These are phyloP conservation scores for Pangasius djambal DNA, from an alignment of 2,797 vertebrate genomes.

Conservation along the genomic window DNA sequence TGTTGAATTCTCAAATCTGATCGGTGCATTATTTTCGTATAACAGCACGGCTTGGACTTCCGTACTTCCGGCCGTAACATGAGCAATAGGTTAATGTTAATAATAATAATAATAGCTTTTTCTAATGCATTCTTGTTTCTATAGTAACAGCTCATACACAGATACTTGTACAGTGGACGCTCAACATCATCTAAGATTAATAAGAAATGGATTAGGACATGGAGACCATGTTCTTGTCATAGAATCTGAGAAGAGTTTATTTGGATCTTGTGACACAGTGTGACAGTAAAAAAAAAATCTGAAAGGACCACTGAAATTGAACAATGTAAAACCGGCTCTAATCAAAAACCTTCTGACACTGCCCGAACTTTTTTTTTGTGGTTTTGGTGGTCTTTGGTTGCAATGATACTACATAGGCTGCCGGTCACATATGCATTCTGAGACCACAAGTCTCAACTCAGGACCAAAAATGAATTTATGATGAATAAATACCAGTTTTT, in stretches of 20 bases:
- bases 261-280: background rate
- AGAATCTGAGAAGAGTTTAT: background rate
- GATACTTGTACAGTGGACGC: background rate
- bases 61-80: background rate
- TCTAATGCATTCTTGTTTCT: background rate
- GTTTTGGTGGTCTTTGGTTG: background rate
- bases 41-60: background rate
- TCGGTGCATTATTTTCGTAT: background rate
- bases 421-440: too few relatives aligned
- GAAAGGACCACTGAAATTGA: background rate
- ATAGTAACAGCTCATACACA: background rate
- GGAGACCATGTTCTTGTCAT: background rate
- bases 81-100: background rate
- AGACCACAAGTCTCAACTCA: background rate
- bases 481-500: background rate
- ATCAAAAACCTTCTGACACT: background rate
- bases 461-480: background rate
- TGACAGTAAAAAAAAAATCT: background rate
- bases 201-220: background rate
- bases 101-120: background rate
- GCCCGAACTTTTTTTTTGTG: background rate
- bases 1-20: background rate
- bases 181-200: background rate
- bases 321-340: background rate
- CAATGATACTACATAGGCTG: background rate